Base-by-base conservation (phyloP, 2,888 invertebrate species). In the Coleophora deauratella region DNA sequence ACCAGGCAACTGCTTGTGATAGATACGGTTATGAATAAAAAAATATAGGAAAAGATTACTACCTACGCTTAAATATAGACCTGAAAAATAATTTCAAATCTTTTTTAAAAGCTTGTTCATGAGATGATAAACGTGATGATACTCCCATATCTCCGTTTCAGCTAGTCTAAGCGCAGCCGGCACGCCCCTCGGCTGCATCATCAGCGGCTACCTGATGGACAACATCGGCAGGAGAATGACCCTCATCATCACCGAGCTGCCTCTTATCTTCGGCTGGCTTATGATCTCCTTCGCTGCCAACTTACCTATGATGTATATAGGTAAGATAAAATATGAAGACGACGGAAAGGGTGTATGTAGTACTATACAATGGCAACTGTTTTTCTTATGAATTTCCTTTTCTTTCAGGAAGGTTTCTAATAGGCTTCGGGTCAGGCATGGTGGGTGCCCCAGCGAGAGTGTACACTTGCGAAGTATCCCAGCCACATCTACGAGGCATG, bases 401-500 rank as follows among this genome's bases (percentile, higher is more conserved):
- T 4, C 21, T 49, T 53, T 10, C 69, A 85, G 84, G 84, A 7
- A 79, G 93, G 49, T 73, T 92, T 46, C 72, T 92, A 39, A 88
- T 90, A 12, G 93, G 93, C 0, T 77, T 91, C 14, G 91, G 91
- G 0, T 90, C 91, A 0, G 93, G 93, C 2, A 91, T 91, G 90
- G 90, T 91, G 27, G 91, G 91, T 0, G 91, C 91, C 0, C 91
- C 91, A 1, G 90, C 91, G 0, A 74, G 91, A 3, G 91, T 91
- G 0, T 91, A 91, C 70, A 91, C 91, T 0, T 89, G 90, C 21
- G 91, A 91, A 57, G 91, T 92, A 1, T 89, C 92, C 0, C 91
- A 92, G 50, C 91, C 91, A 0, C 91, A 92, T 62, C 76, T 92
- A 0, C 79, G 93, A n/a, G 93, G 93, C 1, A 91, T 91, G 87